Base-by-base conservation (phyloP, 1,140 invertebrate species). In the Lordiphosa stackelbergi region DNA sequence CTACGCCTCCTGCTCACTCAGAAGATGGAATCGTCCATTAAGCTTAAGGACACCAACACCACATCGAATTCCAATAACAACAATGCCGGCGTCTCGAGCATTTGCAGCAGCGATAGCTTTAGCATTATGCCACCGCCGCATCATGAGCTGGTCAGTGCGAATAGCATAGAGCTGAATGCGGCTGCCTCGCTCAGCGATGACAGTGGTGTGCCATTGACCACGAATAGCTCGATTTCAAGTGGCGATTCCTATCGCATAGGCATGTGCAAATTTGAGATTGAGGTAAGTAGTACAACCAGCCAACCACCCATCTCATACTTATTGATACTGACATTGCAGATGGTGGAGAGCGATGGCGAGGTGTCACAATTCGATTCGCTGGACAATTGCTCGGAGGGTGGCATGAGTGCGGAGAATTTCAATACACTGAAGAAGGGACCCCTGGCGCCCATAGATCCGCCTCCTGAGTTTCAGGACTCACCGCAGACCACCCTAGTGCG, bases 371-470 rank as follows among this genome's bases (percentile, higher is more conserved):
- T 90, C 68, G 91, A 92, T 85, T 92, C 91, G 13, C 89, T 92
- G 65, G 91, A 92, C 88, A 90, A 89, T 53, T 92, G 92, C 83
- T 92, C 91, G 4, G 91, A 92, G 69, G 89, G 89, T 28, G 89
- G 91, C 1, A 94, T 94, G 90, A 93, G 92, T 69, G 91, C 92
- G 22, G 93, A 94, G 86, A 93, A 94, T 83, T 95, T 94, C 78
- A 94, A 94, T 78, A 95, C 93, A 5, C 88, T 95, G 52, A 95
- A 94, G 73, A 95, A 95, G 88, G 93, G 92, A 19, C 93, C 93
- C 13, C 89, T 91, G 49, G 90, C 90, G 31, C 91, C 93, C 11
- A 94, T 95, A 69, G 93, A 94, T 73, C 94, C 94, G 49, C 94
- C 94, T 4, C 92, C 91, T 11, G 93, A 95, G 72, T 95, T 95